Conservation (phyloP, 2,113 vertebrate genomes). For the Bufo gargarizans region DNA sequence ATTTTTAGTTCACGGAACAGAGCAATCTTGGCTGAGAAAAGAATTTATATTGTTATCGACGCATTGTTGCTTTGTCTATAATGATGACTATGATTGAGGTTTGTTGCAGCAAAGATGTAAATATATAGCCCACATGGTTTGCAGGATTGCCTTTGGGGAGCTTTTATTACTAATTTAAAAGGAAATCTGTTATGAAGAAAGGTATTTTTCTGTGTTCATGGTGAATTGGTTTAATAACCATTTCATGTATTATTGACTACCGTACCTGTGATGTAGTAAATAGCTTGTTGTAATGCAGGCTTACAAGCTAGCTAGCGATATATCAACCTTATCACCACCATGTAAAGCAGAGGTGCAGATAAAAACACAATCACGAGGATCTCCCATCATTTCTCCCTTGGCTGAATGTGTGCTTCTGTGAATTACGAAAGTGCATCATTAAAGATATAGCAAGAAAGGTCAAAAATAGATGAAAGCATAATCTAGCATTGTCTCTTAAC, state of each 20-base stretch:
- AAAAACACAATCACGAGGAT: background rate
- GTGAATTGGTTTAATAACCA: background rate
- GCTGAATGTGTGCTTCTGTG: background rate
- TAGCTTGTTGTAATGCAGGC: background rate
- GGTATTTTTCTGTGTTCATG: background rate
- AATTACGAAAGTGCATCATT: background rate
- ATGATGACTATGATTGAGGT: too few species aligned
- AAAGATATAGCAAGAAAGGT: background rate
- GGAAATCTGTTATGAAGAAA: background rate
- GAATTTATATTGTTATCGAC: too few species aligned
- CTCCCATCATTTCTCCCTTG: background rate
- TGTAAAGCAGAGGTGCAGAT: background rate
- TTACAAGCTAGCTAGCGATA: background rate
- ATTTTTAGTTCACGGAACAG: too few species aligned
- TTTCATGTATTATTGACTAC: background rate
- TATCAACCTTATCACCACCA: background rate
- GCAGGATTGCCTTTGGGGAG: background rate
- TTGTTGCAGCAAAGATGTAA: background rate
- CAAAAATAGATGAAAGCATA: background rate
- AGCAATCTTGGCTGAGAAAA: too few species aligned
- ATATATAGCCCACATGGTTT: background rate
- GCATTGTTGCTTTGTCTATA: too few species aligned
- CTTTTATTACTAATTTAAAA: background rate
- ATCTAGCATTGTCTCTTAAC: background rate
- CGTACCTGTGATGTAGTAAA: background rate